Base-by-base conservation (phyloP, 2,797 vertebrate genomes). In the Caiman crocodilus region DNA sequence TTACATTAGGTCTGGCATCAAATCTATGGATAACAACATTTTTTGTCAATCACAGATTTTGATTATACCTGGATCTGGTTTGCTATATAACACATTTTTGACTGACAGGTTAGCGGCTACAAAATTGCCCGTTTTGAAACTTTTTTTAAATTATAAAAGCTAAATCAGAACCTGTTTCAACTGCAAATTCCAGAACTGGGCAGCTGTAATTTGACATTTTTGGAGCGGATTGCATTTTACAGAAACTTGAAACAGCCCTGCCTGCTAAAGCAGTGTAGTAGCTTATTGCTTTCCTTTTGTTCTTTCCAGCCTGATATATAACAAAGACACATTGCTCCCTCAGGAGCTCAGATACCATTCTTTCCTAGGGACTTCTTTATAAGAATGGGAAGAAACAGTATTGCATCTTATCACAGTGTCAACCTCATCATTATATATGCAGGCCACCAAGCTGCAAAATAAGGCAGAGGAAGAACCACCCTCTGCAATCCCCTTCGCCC, bases 11-110 rank as follows among this genome's bases (percentile, higher is more conserved):
- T 71, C 25, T 94, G 80, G 90, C 87, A 91, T 61, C 87, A 92
- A 92, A 93, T 76, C 42, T 63, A 90, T 57, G 10, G 78, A 56
- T 89, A 90, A 90, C 59, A 87, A 92, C 94, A 71, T 94, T 95
- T 94, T 93, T 32, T 90, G 92, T 94, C 89, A 89, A 55, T 91
- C 82, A 92, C 65, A 85, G 21, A 61, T 85, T 96, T 96, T 95
- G 55, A 56, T 42, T 93, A 5, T 58, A 83, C 28, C 85, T 93
- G 64, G 16, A 82, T 90, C 60, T 95, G 92, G 78, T 73, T 91
- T 14, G 64, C 63, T 77, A 18, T 75, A 7, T 26, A 91, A 81
- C n/a, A 94, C 84, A 84, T 84, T 82, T 30, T 77, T 91, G 84
- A 42, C 85, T 93, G 73, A 75, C 88, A 82, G 71, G 67, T 93